Percentiles rank a stretch among this genome's conserved stretches.
phyloP scores from a whole-genome alignment of 2,888 invertebrate genomes.

The Tribolium freemani region DNA sequence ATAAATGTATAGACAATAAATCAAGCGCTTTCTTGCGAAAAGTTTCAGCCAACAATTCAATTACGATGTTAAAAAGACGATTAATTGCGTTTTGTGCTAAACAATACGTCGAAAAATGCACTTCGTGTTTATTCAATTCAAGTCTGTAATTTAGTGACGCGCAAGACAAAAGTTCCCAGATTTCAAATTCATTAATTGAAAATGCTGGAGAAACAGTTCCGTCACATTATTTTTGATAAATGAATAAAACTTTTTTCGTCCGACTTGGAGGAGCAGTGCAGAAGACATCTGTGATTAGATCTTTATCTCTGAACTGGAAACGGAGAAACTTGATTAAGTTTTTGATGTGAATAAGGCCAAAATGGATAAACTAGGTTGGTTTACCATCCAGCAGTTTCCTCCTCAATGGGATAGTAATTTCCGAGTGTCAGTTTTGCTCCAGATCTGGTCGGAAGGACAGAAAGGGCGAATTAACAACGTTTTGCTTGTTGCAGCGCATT shows the following conservation, averaged over 20 bases:
- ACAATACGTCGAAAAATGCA: too few species aligned
- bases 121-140: too few species aligned
- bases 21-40: constrained; percentile 23
- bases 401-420: constrained; percentile 10
- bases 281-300: constrained; percentile 26
- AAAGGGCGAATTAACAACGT: neutral
- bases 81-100: constrained; percentile 5
- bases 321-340: constrained; percentile 35
- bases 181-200: neutral
- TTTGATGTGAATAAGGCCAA: constrained; percentile 26
- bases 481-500: too few species aligned
- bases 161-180: neutral
- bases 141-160: neutral
- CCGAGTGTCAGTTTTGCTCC: constrained; percentile 15
- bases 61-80: constrained; percentile 6
- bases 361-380: constrained; percentile 30
- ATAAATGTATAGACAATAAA: constrained; percentile 41
- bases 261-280: neutral
- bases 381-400: constrained; percentile 1
- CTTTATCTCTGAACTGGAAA: constrained; percentile 29
- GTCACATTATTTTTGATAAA: neutral
- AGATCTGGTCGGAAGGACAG: neutral
- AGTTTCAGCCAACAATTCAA: constrained; percentile 22
- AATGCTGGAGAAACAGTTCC: neutral
- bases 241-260: neutral